A percentile compares a stretch with the other conserved stretches of the same genome.
Conservation (phyloP, 2,113 vertebrate species). For the Xyliphius kryptos region DNA sequence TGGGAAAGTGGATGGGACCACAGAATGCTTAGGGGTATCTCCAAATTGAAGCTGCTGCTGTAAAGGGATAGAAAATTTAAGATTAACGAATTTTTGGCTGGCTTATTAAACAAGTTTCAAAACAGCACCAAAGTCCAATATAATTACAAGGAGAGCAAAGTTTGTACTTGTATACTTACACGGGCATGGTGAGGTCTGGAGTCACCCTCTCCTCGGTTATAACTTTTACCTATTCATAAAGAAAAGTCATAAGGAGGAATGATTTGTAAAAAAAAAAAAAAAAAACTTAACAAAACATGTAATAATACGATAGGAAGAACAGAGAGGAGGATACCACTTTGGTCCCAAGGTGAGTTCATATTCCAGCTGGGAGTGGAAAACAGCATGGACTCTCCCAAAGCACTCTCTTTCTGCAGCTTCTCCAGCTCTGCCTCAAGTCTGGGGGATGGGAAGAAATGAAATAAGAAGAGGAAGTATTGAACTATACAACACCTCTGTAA, state of each 20-base stretch:
- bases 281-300: background rate
- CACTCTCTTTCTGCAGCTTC: conserved; percentile 60
- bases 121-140: background rate
- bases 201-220: conserved; percentile 48
- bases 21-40: conserved; percentile 42
- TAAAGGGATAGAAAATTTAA: background rate
- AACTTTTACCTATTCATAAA: conserved; percentile 44
- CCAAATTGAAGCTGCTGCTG: conserved; percentile 61
- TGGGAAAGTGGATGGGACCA: conserved; percentile 41
- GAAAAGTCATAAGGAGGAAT: background rate
- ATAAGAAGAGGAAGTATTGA: background rate
- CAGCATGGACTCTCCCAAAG: conserved; percentile 49
- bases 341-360: conserved; percentile 56
- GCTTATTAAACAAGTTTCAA: background rate
- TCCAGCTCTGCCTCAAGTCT: conserved; percentile 70
- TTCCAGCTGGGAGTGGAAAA: conserved; percentile 70
- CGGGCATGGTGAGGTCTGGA: conserved; percentile 38
- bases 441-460: conserved; percentile 2
- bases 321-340: conserved; percentile 49
- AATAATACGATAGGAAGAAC: background rate
- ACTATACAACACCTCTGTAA: background rate
- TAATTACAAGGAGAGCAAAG: background rate
- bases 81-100: background rate
- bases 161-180: conserved; percentile 48
- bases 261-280: background rate